These are phyloP conservation scores for Chlorocebus sabaeus DNA, from an alignment of 2,113 vertebrate species.

Conservation along the genomic window DNA sequence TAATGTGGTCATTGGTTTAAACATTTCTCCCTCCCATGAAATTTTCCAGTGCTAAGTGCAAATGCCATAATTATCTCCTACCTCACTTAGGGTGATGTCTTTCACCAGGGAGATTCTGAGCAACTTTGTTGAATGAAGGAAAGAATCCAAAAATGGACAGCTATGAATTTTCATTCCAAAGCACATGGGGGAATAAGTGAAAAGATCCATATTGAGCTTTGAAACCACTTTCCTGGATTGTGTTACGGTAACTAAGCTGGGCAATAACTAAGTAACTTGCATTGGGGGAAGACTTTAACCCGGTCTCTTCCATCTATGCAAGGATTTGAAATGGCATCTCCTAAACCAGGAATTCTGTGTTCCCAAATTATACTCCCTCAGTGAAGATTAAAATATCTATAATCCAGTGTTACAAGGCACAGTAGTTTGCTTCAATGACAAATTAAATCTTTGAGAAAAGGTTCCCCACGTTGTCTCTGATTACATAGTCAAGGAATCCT, in stretches of 20 bases:
- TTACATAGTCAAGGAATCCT: conserved; percentile 45
- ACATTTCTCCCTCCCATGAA: neutral
- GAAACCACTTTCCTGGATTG: neutral
- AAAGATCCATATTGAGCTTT: neutral
- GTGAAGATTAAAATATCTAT: neutral
- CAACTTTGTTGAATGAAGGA: neutral
- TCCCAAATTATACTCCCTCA: neutral
- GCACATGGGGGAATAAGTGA: neutral
- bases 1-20: neutral
- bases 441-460: neutral
- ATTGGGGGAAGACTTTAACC: neutral
- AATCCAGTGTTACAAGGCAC: neutral
- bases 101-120: neutral
- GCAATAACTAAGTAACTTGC: neutral
- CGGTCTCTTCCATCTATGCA: neutral
- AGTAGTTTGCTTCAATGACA: neutral
- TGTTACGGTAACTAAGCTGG: neutral
- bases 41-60: neutral
- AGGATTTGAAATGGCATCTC: neutral
- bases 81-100: neutral
- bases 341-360: neutral
- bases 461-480: neutral
- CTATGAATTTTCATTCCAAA: neutral
- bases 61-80: neutral
- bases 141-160: neutral